These are phyloP conservation scores for Colostygia pectinataria DNA, from an alignment of 2,888 invertebrate genomes.

Conservation along the genomic window DNA sequence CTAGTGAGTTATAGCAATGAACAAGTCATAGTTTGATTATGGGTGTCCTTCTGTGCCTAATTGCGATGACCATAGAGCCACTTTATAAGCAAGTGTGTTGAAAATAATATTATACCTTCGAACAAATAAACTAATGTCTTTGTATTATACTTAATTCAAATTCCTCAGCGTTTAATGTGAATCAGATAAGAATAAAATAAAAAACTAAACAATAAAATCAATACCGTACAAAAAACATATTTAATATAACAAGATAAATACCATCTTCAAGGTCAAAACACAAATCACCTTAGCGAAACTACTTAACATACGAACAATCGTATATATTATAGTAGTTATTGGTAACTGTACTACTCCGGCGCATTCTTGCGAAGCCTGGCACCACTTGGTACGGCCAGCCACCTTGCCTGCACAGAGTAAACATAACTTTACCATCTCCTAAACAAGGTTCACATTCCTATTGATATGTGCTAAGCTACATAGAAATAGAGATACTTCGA, in stretches of 20 bases:
- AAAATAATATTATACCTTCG: neutral
- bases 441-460: conserved; percentile 39
- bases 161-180: neutral
- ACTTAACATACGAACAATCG: conserved; percentile 17
- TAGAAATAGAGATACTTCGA: conserved; percentile 12
- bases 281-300: conserved; percentile 18
- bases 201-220: conserved; percentile 12
- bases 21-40: too few relatives aligned
- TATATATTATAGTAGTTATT: conserved; percentile 20
- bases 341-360: conserved; percentile 55
- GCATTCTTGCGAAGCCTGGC: conserved; percentile 67
- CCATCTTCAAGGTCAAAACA: conserved; percentile 24
- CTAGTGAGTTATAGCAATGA: too few relatives aligned
- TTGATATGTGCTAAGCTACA: conserved; percentile 6
- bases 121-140: neutral
- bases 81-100: too few relatives aligned
- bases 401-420: conserved; percentile 30
- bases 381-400: conserved; percentile 63
- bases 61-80: too few relatives aligned
- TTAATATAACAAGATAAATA: conserved; percentile 16
- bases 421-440: conserved; percentile 36
- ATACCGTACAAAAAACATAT: conserved; percentile 11
- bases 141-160: too few relatives aligned
- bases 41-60: too few relatives aligned
- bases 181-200: neutral